Percentiles rank a stretch among this genome's conserved stretches.
Evolutionary conservation across 1,140 invertebrate genomes (phyloP).

Genomic region (Galleria mellonella): DNA sequence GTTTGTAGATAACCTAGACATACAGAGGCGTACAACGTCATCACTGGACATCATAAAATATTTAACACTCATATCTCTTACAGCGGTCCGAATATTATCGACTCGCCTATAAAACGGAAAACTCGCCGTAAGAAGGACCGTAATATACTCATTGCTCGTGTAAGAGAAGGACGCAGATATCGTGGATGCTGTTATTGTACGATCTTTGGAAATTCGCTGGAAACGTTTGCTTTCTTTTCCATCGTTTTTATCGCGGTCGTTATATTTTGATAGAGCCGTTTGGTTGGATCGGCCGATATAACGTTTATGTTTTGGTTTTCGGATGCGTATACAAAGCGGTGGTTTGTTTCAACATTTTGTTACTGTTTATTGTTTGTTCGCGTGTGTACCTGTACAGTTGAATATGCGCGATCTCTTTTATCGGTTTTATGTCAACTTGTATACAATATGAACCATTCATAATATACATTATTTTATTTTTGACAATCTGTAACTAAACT

Average conservation of each 20-base stretch:
- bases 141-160: constrained; percentile 28
- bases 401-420: too few species aligned
- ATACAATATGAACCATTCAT: too few species aligned
- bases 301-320: constrained; percentile 70
- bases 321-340: constrained; percentile 21
- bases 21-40: constrained; percentile 10
- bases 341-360: constrained; percentile 20
- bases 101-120: constrained; percentile 57
- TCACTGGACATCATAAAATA: constrained; percentile 63
- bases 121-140: constrained; percentile 38
- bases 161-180: constrained; percentile 30
- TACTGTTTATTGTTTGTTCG: constrained; percentile 17
- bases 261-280: constrained; percentile 72
- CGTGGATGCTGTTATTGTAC: constrained; percentile 38
- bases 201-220: constrained; percentile 66
- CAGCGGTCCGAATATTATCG: constrained; percentile 62
- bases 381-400: too few species aligned
- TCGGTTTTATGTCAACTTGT: too few species aligned
- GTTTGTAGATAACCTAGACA: not conserved
- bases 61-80: constrained; percentile 59
- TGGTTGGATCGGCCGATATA: constrained; percentile 54
- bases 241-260: constrained; percentile 69
- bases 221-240: constrained; percentile 69
- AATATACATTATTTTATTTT: too few species aligned
- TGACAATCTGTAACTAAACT: too few species aligned